Base-by-base conservation (phyloP, 2,797 vertebrate species). In the Amblyraja radiata region DNA sequence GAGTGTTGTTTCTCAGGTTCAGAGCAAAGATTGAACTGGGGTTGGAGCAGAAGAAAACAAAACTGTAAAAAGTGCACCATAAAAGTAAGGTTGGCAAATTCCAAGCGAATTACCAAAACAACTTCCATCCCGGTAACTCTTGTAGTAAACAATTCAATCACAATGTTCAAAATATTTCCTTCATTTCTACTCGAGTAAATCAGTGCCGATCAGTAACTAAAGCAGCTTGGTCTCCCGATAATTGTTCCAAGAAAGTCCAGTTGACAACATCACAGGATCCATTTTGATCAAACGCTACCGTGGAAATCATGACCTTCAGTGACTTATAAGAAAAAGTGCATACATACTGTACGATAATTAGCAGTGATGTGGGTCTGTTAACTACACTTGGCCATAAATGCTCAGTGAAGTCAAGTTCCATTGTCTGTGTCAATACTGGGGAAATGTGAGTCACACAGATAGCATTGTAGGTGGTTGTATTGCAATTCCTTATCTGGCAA, bases 321-420 rank as follows among this genome's bases (percentile, higher is more conserved):
- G 23, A 91, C 74, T 46, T 65, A 25, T 61, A 39, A 91, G 68
- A 91, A 90, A 90, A 91, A 74, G 90, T 91, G 90, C 90, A 91
- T 91, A 46, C 28, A 13, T 73, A 46, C 88, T 73, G 86, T 90
- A 39, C 10, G 71, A 91, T 46, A 91, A 74, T 73, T 11, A 14
- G 65, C 61, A 88, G 39, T 39, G 39, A 28, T 54, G 14, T 21
- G n/a, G 65, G 36, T 28, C 71, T 54, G 90, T 36, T 54, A 74
- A 91, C 65, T 46, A 36, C 58, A 6, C 11, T 39, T 46, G 65
- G 32, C 32, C 86, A 65, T 0, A 36, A 13, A 83, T n/a, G 54
- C 25, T 65, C 83, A 2, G 13, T 2, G 25, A 16, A n/a, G 61
- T 86, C 28, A 28, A n/a, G 76, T 78, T n/a, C 13, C 58, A n/a